Percentiles rank a stretch among this genome's conserved stretches.
Evolutionary conservation across 2,888 invertebrate species (phyloP).

Genomic region (Ditylenchus weischeri): DNA sequence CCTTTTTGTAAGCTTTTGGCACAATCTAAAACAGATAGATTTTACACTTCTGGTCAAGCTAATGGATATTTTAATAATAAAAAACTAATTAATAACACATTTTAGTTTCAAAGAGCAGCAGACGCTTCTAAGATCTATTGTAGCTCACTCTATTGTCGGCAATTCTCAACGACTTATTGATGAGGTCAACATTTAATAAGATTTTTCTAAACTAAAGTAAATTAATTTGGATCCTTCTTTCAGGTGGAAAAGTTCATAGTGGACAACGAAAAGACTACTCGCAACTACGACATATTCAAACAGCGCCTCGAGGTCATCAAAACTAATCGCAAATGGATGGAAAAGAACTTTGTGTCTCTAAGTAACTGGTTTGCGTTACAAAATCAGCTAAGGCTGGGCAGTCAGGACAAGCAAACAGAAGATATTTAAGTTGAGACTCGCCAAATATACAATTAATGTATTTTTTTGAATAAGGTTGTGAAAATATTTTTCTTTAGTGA

Average conservation of each 20-base stretch:
- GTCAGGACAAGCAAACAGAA: background rate
- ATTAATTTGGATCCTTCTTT: conserved; percentile 17
- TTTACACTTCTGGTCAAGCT: too few species aligned
- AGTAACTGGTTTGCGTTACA: conserved; percentile 38
- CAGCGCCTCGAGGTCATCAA: conserved; percentile 43
- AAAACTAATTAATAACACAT: too few species aligned
- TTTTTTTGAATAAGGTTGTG: too few species aligned
- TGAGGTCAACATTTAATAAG: conserved; percentile 21
- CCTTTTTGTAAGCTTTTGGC: too few species aligned
- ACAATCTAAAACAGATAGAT: too few species aligned
- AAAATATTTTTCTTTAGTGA: too few species aligned
- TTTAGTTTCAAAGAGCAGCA: conserved; percentile 45
- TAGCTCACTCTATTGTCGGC: conserved; percentile 32
- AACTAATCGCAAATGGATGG: conserved; percentile 45
- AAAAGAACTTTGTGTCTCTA: conserved; percentile 40
- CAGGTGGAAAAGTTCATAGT: conserved; percentile 43
- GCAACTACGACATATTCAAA: conserved; percentile 37
- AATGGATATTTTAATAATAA: too few species aligned
- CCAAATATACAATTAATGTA: background rate
- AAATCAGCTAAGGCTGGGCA: background rate
- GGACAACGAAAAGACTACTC: conserved; percentile 36
- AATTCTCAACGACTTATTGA: conserved; percentile 35
- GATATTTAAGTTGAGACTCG: background rate
- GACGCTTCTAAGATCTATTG: conserved; percentile 34
- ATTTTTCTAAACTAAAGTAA: background rate